A percentile compares a stretch with the other conserved stretches of the same genome.
These are phyloP conservation scores for Verasper variegatus DNA, from an alignment of 2,113 vertebrate species.

Conservation along the genomic window DNA sequence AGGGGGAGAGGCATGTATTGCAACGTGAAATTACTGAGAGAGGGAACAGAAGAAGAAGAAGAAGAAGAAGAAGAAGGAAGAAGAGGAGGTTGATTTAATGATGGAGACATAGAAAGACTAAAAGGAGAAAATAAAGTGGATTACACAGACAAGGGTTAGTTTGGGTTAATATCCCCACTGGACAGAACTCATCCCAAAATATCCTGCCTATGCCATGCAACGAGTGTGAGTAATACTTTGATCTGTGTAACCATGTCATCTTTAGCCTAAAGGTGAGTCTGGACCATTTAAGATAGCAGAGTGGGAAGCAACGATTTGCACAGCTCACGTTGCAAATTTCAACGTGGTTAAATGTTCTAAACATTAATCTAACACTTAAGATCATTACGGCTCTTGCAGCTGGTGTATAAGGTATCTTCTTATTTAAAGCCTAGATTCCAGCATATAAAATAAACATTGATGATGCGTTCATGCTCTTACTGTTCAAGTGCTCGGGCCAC, in stretches of 20 bases:
- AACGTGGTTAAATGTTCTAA: constrained; percentile 18
- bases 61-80: constrained; percentile 21
- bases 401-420: not conserved
- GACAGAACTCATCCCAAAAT: constrained; percentile 60
- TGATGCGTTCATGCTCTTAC: constrained; percentile 77
- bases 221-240: constrained; percentile 60
- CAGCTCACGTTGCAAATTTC: constrained; percentile 36
- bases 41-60: constrained; percentile 33
- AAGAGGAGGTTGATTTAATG: constrained; percentile 27
- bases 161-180: constrained; percentile 60
- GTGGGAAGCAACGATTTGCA: constrained; percentile 57
- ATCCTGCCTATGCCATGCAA: constrained; percentile 26
- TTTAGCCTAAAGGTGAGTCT: constrained; percentile 52
- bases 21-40: constrained; percentile 89
- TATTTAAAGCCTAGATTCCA: constrained; percentile 3
- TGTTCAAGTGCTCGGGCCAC: constrained; percentile 89
- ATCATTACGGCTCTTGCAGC: not conserved
- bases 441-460: not conserved
- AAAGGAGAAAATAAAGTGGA: constrained; percentile 24
- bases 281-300: constrained; percentile 60
- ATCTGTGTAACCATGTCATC: constrained; percentile 66
- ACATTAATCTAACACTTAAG: constrained; percentile 2
- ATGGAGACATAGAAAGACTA: constrained; percentile 22
- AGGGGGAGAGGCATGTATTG: constrained; percentile 93
- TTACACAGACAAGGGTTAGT: constrained; percentile 54